Base-by-base conservation (phyloP, 1,140 invertebrate genomes). In the Hylaeus anthracinus region DNA sequence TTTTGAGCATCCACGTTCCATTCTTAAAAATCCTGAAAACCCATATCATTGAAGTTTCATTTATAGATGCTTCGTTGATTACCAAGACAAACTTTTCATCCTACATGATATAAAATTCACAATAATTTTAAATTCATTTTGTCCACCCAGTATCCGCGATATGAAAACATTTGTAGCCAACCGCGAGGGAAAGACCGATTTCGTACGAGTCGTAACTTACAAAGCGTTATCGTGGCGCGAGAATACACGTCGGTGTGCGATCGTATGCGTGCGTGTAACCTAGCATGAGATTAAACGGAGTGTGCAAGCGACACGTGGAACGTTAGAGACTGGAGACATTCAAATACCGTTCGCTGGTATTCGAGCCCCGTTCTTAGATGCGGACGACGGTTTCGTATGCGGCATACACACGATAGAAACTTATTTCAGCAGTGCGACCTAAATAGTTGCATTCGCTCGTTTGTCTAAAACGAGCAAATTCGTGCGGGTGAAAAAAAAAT, bases 291-390 rank as follows among this genome's bases (percentile, higher is more conserved):
- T 86, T 71, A 58, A 63, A 5, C 15, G 37, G n/a, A 64, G 70
- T 78, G 51, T 86, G 72, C 72, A 75, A 53, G 63, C 53, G 84
- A 76, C 81, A 86, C 84, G 81, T 86, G 84, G 81, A 83, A 60
- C 84, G 53, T 83, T 86, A 83, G 76, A 83, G 76, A 80, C 56
- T 1, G 37, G 45, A 71, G 80, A 55, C 55, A 75, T 72, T 65
- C 55, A n/a, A 64, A 12, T 67, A 76, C 74, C 56, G 74, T 86
- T 83, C 8, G 75, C 10, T 51, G 53, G 56, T 63, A 5, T 58
- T 67, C 78, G 72, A 75, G 65, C 79, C 64, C 43, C 8, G 63
- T 39, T 37, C 56, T 63, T 48, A 79, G 81, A 71, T 73, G 66
- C 76, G 77, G 58, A 61, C 65, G 61, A 2, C 60, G 61, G n/a